Evolutionary conservation across 2,113 vertebrate species (phyloP), one percentile per base, ranked within the genome.

Genomic region (Phylloscopus trochilus): DNA sequence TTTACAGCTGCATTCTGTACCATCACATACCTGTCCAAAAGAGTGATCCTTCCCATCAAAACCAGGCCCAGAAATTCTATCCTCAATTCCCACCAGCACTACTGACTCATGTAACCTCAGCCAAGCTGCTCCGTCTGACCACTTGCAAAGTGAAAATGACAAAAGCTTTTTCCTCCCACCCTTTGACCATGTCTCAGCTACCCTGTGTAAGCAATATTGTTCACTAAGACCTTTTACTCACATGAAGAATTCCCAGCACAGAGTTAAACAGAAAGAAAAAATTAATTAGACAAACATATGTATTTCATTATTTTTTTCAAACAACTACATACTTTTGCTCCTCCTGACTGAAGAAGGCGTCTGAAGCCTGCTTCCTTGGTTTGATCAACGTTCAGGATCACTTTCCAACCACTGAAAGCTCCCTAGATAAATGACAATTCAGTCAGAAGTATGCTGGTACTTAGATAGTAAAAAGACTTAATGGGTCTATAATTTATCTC

Each of bases 391-490:
- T 99, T 99, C 95, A 99, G 97, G 97, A 99, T 99, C 74, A 99
- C 99, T 14, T 97, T 98, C 99, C 99, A 99, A 15, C 99, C 99
- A 55, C 98, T 98, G 97, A 99, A 99, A n/a, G 99, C 99, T 67
- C 99, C 99, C 99, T 99, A 92, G 37, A 87, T 62, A 94, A 80
- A 67, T 94, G 27, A 83, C 27, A 56, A 47, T 76, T 79, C 39
- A 86, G 60, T 89, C 85, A 83, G 31, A 95, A 94, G 33, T 53
- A 63, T 9, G 4, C 72, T 1, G 3, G 44, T 59, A 78, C 11
- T 72, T 37, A 73, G 44, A 56, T 84, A 43, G 8, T 7, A 64
- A 10, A 28, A 89, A 91, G 24, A 31, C 22, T 18, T 62, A 69
- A n/a, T 17, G 3, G 35, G 28, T 31, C 44, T 62, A 7, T 22